Percentiles rank a stretch among this genome's conserved stretches.
phyloP scores from a whole-genome alignment of 2,113 vertebrate species.

The Chaetops frenatus region DNA sequence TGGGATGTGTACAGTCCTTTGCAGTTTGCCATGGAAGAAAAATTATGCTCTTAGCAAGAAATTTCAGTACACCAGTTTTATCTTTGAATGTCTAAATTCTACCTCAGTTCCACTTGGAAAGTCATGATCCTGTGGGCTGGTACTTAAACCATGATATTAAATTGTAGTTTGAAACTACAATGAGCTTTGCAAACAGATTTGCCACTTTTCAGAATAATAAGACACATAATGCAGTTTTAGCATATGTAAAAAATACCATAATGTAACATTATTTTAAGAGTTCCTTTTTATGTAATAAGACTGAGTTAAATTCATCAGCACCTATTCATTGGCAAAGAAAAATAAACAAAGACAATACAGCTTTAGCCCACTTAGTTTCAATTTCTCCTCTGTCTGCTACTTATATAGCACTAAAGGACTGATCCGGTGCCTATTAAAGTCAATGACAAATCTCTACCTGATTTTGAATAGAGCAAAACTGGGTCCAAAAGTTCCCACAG shows the following conservation, averaged over 20 bases:
- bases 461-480: constrained; percentile 9
- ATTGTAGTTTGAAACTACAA: neutral
- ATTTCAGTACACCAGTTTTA: neutral
- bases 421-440: neutral
- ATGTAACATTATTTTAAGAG: neutral
- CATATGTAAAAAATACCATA: neutral
- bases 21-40: neutral
- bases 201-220: neutral
- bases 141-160: neutral
- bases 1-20: neutral
- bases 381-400: neutral
- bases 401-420: neutral
- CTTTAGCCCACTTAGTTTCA: neutral
- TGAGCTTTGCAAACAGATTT: neutral
- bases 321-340: neutral
- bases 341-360: neutral
- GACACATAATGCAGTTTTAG: neutral
- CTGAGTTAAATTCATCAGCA: neutral
- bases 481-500: neutral
- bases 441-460: neutral
- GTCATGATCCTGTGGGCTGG: neutral
- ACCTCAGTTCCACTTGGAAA: neutral
- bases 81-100: neutral
- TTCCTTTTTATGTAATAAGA: neutral
- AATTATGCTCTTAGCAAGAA: neutral